phyloP scores from a whole-genome alignment of 2,888 invertebrate genomes.

The Dioctria rufipes region DNA sequence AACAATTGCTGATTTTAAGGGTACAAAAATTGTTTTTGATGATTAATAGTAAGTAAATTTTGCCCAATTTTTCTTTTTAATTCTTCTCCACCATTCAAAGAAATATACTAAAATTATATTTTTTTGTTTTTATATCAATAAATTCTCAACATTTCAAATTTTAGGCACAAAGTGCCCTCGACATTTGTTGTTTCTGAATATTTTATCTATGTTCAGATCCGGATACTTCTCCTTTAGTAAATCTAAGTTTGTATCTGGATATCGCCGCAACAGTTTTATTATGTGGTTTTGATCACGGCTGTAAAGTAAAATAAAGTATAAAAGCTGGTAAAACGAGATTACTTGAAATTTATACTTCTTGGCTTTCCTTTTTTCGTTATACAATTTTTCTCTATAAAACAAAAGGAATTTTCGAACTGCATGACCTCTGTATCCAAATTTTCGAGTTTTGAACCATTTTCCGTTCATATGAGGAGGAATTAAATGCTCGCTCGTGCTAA shows the following conservation, averaged over 20 bases:
- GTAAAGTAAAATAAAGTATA: constrained; percentile 46
- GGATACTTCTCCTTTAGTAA: constrained; percentile 82
- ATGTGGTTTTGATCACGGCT: constrained; percentile 79
- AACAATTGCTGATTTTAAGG: constrained; percentile 64
- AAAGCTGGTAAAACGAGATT: background rate
- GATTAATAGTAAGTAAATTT: constrained; percentile 56
- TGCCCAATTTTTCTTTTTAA: background rate
- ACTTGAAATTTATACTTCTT: constrained; percentile 71
- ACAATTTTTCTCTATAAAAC: constrained; percentile 78
- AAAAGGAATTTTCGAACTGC: constrained; percentile 78
- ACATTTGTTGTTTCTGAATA: constrained; percentile 74
- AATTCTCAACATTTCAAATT: constrained; percentile 6
- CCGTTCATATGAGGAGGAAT: constrained; percentile 80
- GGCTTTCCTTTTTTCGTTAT: constrained; percentile 74
- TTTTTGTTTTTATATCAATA: too few species aligned
- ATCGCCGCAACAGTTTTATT: constrained; percentile 79
- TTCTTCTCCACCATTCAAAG: background rate
- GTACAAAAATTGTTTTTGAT: constrained; percentile 67
- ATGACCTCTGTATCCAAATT: constrained; percentile 74
- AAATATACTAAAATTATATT: too few species aligned
- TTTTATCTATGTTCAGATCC: constrained; percentile 80
- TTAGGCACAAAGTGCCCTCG: constrained; percentile 77
- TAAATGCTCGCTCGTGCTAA: constrained; percentile 75
- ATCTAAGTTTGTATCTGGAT: constrained; percentile 83
- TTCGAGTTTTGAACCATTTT: constrained; percentile 76